phyloP scores from a whole-genome alignment of 2,888 invertebrate genomes.

The Polyploca ridens region DNA sequence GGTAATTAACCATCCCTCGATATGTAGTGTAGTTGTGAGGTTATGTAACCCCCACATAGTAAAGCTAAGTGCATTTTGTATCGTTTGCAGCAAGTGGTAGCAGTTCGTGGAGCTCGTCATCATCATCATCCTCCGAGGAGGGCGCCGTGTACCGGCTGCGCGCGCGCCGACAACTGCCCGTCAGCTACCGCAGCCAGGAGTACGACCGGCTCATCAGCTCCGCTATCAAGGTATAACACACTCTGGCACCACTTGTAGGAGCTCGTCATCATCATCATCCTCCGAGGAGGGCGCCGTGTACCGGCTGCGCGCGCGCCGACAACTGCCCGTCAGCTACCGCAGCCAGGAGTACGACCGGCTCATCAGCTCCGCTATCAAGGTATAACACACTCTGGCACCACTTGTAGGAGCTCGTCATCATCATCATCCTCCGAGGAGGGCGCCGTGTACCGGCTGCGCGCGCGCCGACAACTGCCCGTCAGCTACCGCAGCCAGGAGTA shows the following conservation, averaged over 20 bases:
- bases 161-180: constrained; percentile 91
- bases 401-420: constrained; percentile 41
- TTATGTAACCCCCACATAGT: too few relatives aligned
- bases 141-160: constrained; percentile 93
- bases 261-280: too few relatives aligned
- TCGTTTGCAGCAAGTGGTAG: constrained; percentile 32
- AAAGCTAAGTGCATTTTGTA: not conserved
- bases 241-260: too few relatives aligned
- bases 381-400: too few relatives aligned
- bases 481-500: constrained; percentile 96
- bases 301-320: too few relatives aligned
- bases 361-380: constrained; percentile 95
- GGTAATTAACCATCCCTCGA: too few relatives aligned
- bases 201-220: constrained; percentile 98
- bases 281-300: too few relatives aligned
- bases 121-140: constrained; percentile 77
- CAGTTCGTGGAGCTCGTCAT: constrained; percentile 63
- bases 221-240: constrained; percentile 86
- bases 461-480: too few relatives aligned
- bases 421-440: too few relatives aligned
- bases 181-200: constrained; percentile 94
- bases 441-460: too few relatives aligned
- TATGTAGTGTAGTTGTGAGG: too few relatives aligned
- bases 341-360: constrained; percentile 98
- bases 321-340: constrained; percentile 92